Percentiles rank a stretch among this genome's conserved stretches.
These are phyloP conservation scores for Xylocopa sonorina DNA, from an alignment of 1,140 invertebrate genomes.

Conservation along the genomic window DNA sequence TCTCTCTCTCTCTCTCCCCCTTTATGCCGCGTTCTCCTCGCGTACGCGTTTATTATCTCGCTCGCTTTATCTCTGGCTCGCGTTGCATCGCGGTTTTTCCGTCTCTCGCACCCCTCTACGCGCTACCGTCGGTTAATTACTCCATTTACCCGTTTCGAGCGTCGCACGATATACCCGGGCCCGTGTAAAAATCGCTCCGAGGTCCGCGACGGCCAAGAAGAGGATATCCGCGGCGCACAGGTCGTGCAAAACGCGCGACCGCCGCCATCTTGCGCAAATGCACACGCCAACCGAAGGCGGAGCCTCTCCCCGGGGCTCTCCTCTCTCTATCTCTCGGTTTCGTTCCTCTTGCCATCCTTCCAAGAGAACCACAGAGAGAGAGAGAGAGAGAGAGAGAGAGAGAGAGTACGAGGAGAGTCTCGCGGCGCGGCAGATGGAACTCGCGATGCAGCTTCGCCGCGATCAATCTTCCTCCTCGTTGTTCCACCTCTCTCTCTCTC, in stretches of 20 bases:
- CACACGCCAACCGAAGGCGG: constrained; percentile 79
- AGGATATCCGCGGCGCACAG: constrained; percentile 25
- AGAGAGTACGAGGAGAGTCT: too few species aligned
- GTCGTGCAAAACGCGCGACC: constrained; percentile 55
- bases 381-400: too few species aligned
- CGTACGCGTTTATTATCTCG: constrained; percentile 7
- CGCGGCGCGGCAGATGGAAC: constrained; percentile 58
- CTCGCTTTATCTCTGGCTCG: background rate
- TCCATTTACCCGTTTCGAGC: background rate
- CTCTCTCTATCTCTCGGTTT: constrained; percentile 50
- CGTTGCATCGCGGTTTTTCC: constrained; percentile 1
- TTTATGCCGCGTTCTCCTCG: background rate
- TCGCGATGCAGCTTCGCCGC: constrained; percentile 62
- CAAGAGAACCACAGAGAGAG: too few species aligned
- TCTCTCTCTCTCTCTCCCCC: constrained; percentile 15
- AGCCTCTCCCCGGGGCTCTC: constrained; percentile 74
- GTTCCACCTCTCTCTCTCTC: constrained; percentile 20
- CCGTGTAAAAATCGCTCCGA: background rate
- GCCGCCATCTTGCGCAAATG: constrained; percentile 82
- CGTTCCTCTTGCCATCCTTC: background rate
- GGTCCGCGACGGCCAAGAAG: constrained; percentile 31
- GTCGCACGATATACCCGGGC: too few species aligned
- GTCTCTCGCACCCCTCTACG: constrained; percentile 1
- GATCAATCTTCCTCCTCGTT: constrained; percentile 67
- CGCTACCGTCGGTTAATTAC: background rate